Percentiles rank a stretch among this genome's conserved stretches.
Conservation (phyloP, 2,888 invertebrate genomes). For the Scaeva pyrastri region DNA sequence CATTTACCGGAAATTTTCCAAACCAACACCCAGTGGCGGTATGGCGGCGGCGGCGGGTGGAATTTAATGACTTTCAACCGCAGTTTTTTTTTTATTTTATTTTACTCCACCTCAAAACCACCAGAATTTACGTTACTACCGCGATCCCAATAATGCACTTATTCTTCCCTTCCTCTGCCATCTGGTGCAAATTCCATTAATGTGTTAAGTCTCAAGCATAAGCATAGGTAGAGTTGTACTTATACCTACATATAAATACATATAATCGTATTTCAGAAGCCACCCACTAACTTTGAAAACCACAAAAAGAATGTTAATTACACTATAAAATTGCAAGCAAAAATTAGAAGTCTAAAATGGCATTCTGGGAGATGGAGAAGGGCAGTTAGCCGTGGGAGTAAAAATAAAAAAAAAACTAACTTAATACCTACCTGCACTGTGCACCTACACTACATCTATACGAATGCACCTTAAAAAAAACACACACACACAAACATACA, state of each 20-base stretch:
- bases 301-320: conserved; percentile 61
- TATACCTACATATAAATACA: neutral
- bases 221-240: too few relatives aligned
- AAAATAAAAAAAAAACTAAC: neutral
- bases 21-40: conserved; percentile 5
- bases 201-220: neutral
- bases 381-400: neutral
- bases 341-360: conserved; percentile 61
- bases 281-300: conserved; percentile 37
- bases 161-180: conserved; percentile 1
- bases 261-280: neutral
- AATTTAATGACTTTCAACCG: conserved; percentile 24
- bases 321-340: conserved; percentile 59
- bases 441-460: neutral
- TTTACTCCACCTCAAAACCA: conserved; percentile 36
- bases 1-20: conserved; percentile 10
- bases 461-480: too few relatives aligned
- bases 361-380: conserved; percentile 13
- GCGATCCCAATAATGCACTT: conserved; percentile 62
- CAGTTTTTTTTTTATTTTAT: neutral
- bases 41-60: neutral
- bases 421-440: neutral
- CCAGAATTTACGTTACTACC: conserved; percentile 55
- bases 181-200: conserved; percentile 59
- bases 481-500: conserved; percentile 1